Conservation (phyloP, 2,797 vertebrate genomes). For the Ceryle rudis region DNA sequence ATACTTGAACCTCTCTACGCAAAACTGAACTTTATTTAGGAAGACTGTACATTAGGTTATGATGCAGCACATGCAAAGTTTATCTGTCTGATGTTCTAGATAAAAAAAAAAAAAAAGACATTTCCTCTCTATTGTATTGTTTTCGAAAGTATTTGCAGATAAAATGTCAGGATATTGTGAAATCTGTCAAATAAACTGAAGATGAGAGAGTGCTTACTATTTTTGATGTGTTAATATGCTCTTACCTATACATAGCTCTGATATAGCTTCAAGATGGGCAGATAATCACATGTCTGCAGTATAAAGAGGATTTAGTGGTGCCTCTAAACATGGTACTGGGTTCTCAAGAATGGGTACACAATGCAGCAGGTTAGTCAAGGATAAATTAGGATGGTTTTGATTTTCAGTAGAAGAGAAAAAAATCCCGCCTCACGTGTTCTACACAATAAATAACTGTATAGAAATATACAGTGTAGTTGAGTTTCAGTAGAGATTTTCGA, state of each 20-base stretch:
- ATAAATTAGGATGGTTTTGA: background rate
- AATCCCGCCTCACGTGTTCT: background rate
- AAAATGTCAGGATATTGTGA: background rate
- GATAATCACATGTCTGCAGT: background rate
- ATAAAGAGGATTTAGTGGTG: background rate
- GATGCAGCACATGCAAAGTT: background rate
- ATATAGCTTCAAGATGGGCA: fast-evolving
- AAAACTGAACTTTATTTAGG: background rate
- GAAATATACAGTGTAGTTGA: background rate
- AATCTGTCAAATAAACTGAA: background rate
- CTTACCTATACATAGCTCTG: background rate
- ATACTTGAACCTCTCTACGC: background rate
- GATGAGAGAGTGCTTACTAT: background rate
- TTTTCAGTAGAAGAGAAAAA: background rate
- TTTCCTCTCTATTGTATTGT: background rate
- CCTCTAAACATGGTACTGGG: background rate
- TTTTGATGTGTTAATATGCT: background rate
- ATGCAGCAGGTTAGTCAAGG: background rate
- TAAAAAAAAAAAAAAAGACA: background rate
- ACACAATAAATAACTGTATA: background rate
- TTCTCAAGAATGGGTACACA: background rate
- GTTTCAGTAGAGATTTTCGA: background rate
- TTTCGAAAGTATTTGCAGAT: background rate
- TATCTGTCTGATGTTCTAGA: background rate
- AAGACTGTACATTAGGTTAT: fast-evolving